Evolutionary conservation across 35 echinoderm and acorn worm species (phyloP).

Genomic region (Chiridota heheva): DNA sequence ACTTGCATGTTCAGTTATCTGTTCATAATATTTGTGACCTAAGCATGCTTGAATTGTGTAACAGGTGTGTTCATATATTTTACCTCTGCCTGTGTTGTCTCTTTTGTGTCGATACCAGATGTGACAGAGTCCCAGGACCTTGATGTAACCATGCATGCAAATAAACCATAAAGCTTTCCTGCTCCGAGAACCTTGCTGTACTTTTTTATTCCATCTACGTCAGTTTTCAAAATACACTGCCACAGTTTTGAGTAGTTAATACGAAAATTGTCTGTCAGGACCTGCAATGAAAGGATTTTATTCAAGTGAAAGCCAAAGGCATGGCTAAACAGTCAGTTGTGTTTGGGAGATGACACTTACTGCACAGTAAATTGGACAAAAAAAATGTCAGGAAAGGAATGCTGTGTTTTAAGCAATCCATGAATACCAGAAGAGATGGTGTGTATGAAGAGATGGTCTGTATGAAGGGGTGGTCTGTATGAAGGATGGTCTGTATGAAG

Average conservation of each 20-base stretch:
- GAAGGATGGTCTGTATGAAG: too few species aligned
- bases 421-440: too few species aligned
- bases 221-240: slow-evolving; percentile 82
- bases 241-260: slow-evolving; percentile 88
- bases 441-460: too few species aligned
- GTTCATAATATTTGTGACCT: too few species aligned
- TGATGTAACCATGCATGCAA: slow-evolving; percentile 96
- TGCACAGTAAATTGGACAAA: background rate
- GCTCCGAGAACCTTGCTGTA: slow-evolving; percentile 81
- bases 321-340: background rate
- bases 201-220: slow-evolving; percentile 85
- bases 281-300: slow-evolving; percentile 53
- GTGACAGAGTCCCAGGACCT: slow-evolving; percentile 86
- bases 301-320: background rate
- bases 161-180: slow-evolving; percentile 90
- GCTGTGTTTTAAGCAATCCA: too few species aligned
- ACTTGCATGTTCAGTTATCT: too few species aligned
- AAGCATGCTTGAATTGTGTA: too few species aligned
- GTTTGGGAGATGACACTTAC: background rate
- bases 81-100: slow-evolving; percentile 73
- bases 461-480: too few species aligned
- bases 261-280: slow-evolving; percentile 86
- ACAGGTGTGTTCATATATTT: too few species aligned
- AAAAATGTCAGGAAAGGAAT: too few species aligned
- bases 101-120: slow-evolving; percentile 77